These are phyloP conservation scores for Leptopilina myrica DNA, from an alignment of 2,888 invertebrate species.

Conservation along the genomic window DNA sequence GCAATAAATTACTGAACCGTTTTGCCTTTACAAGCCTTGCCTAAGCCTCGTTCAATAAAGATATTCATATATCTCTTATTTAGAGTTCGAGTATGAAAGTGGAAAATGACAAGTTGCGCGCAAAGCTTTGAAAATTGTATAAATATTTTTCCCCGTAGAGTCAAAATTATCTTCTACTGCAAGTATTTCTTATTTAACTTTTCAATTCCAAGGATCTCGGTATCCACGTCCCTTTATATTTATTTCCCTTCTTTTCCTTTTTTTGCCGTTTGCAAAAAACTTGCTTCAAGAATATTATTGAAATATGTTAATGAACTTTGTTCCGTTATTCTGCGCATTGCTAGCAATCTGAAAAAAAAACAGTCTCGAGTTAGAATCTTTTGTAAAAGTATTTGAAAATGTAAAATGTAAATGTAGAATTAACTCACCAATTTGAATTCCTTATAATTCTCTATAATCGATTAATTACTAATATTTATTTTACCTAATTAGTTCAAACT, in stretches of 20 bases:
- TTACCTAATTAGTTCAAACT: no score
- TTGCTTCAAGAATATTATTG: conserved; percentile 22
- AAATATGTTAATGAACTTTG: conserved; percentile 38
- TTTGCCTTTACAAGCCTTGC: conserved; percentile 36
- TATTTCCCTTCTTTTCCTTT: not conserved
- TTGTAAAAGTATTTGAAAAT: no score
- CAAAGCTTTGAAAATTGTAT: not conserved
- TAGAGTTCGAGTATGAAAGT: conserved; percentile 11
- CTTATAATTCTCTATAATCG: no score
- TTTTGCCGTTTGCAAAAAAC: not conserved
- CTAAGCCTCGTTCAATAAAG: not conserved
- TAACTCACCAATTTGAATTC: not conserved
- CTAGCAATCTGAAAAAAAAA: not conserved
- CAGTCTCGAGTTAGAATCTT: not conserved
- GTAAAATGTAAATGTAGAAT: no score
- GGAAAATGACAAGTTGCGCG: conserved; percentile 8
- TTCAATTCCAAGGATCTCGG: not conserved
- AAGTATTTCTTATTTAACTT: not conserved
- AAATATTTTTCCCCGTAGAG: no score
- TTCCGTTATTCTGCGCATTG: conserved; percentile 19
- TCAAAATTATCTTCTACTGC: not conserved
- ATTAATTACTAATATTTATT: no score
- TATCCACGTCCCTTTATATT: not conserved
- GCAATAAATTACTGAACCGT: conserved; percentile 45
- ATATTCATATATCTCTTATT: not conserved